Evolutionary conservation across 2,113 vertebrate genomes (phyloP), one percentile per base, ranked within the genome.

Genomic region (Vidua macroura): DNA sequence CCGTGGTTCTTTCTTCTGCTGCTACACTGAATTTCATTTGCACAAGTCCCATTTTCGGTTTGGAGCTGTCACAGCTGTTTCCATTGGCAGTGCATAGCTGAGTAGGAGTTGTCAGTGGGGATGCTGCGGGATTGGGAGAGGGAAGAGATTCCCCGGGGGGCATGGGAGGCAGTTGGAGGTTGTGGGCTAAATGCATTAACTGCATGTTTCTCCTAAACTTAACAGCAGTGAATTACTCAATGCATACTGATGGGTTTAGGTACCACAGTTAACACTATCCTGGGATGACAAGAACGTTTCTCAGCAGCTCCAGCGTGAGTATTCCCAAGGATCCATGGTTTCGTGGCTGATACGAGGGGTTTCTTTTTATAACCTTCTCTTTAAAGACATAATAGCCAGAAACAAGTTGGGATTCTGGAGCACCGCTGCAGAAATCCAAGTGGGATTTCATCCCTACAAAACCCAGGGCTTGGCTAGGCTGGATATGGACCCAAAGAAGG

Each of bases 61-160:
- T 44, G 95, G 95, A 97, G 83, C 93, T 96, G 96, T 95, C 93
- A 95, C 94, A 96, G 96, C 94, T 96, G 95, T 95, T 95, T 96
- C 94, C 81, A 94, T 96, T 96, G 96, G 96, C 95, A 96, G 93
- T 64, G 93, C 95, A 96, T 90, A 56, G 82, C 93, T 96, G 96
- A 96, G 95, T 93, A 92, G 95, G 93, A 93, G 94, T 93, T 96
- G 96, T 95, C 96, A 93, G 92, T 95, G 93, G 92, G 93, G 94
- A 97, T 80, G 96, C 92, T 96, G 92, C 27, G 76, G 96, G 95
- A 96, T 80, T 60, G 94, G 94, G 82, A 28, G 92, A 76, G 92
- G 75, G 59, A 64, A 94, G 96, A 97, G 94, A 95, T 96, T 95
- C 95, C 94, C 93, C 78, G 93, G 95, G 95, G 93, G 95, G 92